Percentiles rank a stretch among this genome's conserved stretches.
These are phyloP conservation scores for Cheiracanthium punctorium DNA, from an alignment of 2,888 invertebrate species.

Conservation along the genomic window DNA sequence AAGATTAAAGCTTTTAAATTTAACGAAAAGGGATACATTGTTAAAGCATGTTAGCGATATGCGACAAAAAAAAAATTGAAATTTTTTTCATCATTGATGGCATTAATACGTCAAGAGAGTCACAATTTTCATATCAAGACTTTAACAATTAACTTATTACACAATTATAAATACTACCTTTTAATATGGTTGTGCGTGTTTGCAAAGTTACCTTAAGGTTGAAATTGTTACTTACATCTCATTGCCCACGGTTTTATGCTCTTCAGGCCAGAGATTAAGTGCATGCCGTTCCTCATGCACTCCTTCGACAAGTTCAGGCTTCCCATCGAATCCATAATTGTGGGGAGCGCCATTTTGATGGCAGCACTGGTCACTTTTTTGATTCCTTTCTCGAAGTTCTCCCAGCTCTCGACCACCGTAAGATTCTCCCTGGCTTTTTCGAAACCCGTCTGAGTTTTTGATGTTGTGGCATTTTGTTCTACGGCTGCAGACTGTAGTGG, in stretches of 20 bases:
- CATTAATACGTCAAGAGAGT: too few species aligned
- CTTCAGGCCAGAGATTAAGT: constrained; percentile 31
- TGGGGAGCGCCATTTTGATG: constrained; percentile 36
- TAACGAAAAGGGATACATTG: too few species aligned
- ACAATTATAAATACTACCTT: too few species aligned
- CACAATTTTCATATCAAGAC: too few species aligned
- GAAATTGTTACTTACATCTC: constrained; percentile 47
- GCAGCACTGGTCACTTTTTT: constrained; percentile 21
- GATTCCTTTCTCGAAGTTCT: constrained; percentile 32
- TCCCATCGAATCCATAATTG: constrained; percentile 24
- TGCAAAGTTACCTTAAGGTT: neutral
- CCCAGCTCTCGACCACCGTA: constrained; percentile 35
- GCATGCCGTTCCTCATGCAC: constrained; percentile 49
- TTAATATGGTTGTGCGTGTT: too few species aligned
- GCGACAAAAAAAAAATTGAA: too few species aligned
- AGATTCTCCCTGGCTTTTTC: neutral
- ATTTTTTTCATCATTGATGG: too few species aligned
- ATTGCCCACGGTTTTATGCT: constrained; percentile 56
- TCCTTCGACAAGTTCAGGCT: constrained; percentile 27
- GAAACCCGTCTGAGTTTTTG: neutral
- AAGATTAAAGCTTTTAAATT: too few species aligned
- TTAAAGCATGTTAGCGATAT: too few species aligned
- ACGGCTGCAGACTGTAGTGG: neutral
- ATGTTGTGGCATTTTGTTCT: neutral
- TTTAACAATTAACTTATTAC: too few species aligned